These are phyloP conservation scores for Lonchura striata DNA, from an alignment of 2,113 vertebrate genomes.

Conservation along the genomic window DNA sequence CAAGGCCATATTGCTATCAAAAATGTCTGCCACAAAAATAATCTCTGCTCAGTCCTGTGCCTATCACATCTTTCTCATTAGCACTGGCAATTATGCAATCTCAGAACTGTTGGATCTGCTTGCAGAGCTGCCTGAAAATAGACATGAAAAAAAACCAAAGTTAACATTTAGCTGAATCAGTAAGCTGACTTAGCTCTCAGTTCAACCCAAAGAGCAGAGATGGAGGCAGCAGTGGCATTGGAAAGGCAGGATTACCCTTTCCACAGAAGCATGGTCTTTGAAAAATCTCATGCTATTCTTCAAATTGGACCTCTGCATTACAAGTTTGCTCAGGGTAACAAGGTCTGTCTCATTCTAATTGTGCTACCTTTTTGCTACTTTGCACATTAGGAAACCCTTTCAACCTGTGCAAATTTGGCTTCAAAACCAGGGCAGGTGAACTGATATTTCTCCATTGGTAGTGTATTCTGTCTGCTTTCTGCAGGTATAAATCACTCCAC, in stretches of 20 bases:
- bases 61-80: not conserved
- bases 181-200: not conserved
- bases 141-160: fast-evolving
- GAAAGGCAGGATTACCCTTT: not conserved
- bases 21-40: not conserved
- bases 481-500: not conserved
- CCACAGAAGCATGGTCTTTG: not conserved
- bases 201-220: not conserved
- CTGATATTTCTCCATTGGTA: not conserved
- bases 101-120: not conserved
- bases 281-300: not conserved
- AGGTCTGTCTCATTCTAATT: not conserved
- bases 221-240: not conserved
- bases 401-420: not conserved
- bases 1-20: not conserved
- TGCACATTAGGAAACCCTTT: not conserved
- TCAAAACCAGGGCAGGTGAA: not conserved
- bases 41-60: not conserved
- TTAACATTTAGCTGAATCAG: not conserved
- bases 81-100: not conserved
- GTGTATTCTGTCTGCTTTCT: not conserved
- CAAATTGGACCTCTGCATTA: not conserved
- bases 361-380: not conserved
- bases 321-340: not conserved
- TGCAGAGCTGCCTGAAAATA: not conserved